Percentiles rank a stretch among this genome's conserved stretches.
Evolutionary conservation across 2,113 vertebrate genomes (phyloP).

Genomic region (Polypterus bichir): DNA sequence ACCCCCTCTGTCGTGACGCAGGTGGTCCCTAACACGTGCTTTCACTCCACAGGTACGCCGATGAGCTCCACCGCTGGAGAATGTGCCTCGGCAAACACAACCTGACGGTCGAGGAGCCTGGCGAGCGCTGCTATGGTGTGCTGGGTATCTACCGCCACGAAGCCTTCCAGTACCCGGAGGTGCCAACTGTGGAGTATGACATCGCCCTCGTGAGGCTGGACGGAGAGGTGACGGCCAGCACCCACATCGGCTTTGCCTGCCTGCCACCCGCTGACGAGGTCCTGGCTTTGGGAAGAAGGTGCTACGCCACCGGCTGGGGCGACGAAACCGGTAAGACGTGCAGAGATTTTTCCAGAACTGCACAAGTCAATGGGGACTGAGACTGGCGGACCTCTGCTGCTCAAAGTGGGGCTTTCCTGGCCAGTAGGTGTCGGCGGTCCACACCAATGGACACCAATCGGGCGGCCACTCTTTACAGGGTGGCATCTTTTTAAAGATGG

Average conservation of each 20-base stretch:
- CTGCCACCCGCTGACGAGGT: conserved; percentile 43
- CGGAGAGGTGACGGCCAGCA: conserved; percentile 30
- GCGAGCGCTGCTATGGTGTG: conserved; percentile 38
- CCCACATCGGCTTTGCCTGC: conserved; percentile 43
- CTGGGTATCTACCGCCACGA: conserved; percentile 46
- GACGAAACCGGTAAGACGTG: conserved; percentile 39
- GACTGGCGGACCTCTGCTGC: neutral
- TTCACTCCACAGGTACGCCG: conserved; percentile 39
- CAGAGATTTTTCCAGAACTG: too few relatives aligned
- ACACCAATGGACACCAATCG: too few relatives aligned
- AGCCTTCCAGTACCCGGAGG: conserved; percentile 49
- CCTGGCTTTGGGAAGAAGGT: conserved; percentile 38
- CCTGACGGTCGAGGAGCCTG: conserved; percentile 40
- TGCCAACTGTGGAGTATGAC: conserved; percentile 54
- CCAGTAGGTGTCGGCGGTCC: too few relatives aligned
- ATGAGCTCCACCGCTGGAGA: conserved; percentile 51
- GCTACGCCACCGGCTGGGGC: conserved; percentile 57
- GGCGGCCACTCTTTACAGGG: too few relatives aligned
- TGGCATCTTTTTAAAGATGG: too few relatives aligned
- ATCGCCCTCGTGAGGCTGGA: conserved; percentile 48
- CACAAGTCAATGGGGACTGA: too few relatives aligned
- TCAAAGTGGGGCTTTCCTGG: too few relatives aligned
- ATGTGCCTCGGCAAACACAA: conserved; percentile 62
- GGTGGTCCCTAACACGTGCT: neutral
- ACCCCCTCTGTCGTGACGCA: too few relatives aligned